These are phyloP conservation scores for Drosophila prolongata DNA, from an alignment of 2,888 invertebrate genomes.

Conservation along the genomic window DNA sequence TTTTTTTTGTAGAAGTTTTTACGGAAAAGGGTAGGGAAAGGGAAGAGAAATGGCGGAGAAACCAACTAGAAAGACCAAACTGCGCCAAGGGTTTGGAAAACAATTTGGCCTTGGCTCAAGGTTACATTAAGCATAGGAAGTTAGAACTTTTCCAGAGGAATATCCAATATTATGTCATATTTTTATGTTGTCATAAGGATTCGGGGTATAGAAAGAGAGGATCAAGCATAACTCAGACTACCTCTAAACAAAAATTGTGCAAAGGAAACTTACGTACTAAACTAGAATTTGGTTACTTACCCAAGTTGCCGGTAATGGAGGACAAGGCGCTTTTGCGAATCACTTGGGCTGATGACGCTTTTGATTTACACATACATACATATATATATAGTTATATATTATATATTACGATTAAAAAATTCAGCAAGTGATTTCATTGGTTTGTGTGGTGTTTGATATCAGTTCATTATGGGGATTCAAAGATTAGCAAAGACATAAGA, in stretches of 20 bases:
- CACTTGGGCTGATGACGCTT: slow-evolving; percentile 85
- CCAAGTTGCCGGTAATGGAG: slow-evolving; percentile 95
- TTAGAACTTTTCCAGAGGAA: background rate
- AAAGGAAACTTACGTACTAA: slow-evolving; percentile 56
- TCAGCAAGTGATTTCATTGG: slow-evolving; percentile 65
- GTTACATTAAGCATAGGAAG: slow-evolving; percentile 1
- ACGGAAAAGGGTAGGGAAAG: slow-evolving; percentile 24
- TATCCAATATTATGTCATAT: slow-evolving; percentile 12
- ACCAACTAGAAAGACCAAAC: slow-evolving; percentile 5
- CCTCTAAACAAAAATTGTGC: slow-evolving; percentile 59
- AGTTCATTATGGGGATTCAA: slow-evolving; percentile 34
- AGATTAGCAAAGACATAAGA: slow-evolving; percentile 49
- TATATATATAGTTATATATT: slow-evolving; percentile 78
- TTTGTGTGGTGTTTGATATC: slow-evolving; percentile 35
- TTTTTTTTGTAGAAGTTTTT: slow-evolving; percentile 9
- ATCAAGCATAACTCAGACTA: slow-evolving; percentile 51
- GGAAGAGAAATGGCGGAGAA: slow-evolving; percentile 1
- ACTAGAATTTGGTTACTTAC: slow-evolving; percentile 88
- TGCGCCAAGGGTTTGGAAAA: background rate
- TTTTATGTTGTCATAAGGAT: slow-evolving; percentile 2
- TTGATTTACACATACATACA: slow-evolving; percentile 80
- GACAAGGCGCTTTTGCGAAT: slow-evolving; percentile 94
- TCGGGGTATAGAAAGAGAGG: background rate
- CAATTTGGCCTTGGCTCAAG: background rate
- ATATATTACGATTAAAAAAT: slow-evolving; percentile 64